These are phyloP conservation scores for Drosophila barbarae DNA, from an alignment of 2,888 invertebrate species.

Conservation along the genomic window DNA sequence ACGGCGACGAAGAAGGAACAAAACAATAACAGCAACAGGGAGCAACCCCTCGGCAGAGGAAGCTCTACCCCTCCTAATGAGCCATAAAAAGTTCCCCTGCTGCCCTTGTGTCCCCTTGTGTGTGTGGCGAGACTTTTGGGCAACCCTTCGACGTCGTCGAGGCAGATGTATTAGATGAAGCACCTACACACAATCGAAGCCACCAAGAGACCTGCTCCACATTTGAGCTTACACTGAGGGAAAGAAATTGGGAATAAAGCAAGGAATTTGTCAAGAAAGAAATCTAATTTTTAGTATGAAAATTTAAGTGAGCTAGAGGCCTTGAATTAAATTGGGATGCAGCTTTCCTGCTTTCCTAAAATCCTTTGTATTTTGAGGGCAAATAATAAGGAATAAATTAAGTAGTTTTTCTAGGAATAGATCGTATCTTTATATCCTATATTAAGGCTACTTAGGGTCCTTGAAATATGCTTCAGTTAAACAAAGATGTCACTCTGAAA, in stretches of 20 bases:
- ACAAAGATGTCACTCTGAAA: neutral
- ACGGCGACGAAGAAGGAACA: conserved; percentile 9
- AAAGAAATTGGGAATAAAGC: neutral
- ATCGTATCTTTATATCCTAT: neutral
- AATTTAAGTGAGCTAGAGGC: too few species aligned
- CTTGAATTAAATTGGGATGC: too few species aligned
- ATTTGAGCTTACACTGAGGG: conserved; percentile 1
- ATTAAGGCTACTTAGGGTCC: neutral
- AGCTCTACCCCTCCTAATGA: conserved; percentile 60
- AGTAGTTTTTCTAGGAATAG: neutral
- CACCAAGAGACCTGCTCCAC: neutral
- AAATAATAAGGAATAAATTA: neutral
- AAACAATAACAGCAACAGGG: conserved; percentile 25
- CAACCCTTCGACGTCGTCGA: conserved; percentile 54
- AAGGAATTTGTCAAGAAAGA: neutral
- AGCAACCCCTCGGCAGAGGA: conserved; percentile 14
- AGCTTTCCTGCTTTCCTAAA: too few species aligned
- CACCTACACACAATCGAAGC: conserved; percentile 15
- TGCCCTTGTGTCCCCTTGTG: conserved; percentile 7
- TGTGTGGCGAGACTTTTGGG: conserved; percentile 52
- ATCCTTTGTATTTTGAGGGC: too few species aligned
- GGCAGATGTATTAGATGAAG: conserved; percentile 46
- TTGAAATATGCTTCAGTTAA: neutral
- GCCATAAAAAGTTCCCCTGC: conserved; percentile 65
- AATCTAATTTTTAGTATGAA: too few species aligned